Base-by-base conservation (phyloP, 2,888 invertebrate genomes). In the Strigamia maritima region DNA sequence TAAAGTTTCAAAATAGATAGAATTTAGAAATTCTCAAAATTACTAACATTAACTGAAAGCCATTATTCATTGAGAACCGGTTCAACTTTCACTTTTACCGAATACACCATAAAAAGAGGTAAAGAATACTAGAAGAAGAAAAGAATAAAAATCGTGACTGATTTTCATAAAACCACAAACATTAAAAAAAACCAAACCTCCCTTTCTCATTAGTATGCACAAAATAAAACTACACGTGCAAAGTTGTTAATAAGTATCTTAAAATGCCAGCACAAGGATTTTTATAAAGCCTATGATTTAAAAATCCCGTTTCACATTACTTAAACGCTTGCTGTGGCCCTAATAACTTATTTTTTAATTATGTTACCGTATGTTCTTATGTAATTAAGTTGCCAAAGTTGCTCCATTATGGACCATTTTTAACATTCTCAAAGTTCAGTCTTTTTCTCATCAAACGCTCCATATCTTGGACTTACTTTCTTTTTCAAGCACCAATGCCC, bases 21-120 rank as follows among this genome's bases (percentile, higher is more conserved):
- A 70, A 70, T 70, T 70, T 26, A 10, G n/a, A 70, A 28, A 70
- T 70, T 70, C 16, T 28, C 28, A 28, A 54, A 70, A 70, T 70
- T 70, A 70, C 70, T 70, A 70, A 70, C 70, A 70, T 70, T 70
- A 70, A 28, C 60, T 65, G 19, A 26, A 70, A 70, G 70, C 70
- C n/a, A 70, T 70, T 70, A 70, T 70, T 70, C 70, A 70, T 28
- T 70, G 70, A 14, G 28, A 70, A 70, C 70, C 70, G 26, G 70
- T 70, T 70, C 70, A n/a, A 28, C 70, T 70, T 70, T 70, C 70
- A 70, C 70, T 70, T 70, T 70, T 26, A n/a, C 70, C 16, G 70
- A 26, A 70, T 28, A 14, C 26, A 26, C 26, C 10, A 26, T 19
- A 14, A 70, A 70, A 70, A 16, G 14, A 19, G 19, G 7, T 19